phyloP scores from a whole-genome alignment of 1,140 invertebrate species.

The Bombus superbus region DNA sequence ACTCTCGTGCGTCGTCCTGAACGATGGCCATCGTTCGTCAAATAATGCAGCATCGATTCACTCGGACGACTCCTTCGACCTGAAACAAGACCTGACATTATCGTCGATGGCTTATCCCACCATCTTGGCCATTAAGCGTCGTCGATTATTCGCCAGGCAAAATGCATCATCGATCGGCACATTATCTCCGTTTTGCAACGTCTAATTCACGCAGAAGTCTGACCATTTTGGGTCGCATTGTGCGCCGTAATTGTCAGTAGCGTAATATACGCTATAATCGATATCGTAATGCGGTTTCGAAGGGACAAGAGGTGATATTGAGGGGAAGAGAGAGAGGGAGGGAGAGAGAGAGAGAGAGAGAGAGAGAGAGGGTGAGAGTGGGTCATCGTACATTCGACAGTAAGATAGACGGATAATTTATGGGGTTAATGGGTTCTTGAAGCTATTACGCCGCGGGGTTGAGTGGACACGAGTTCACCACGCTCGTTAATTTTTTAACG shows the following conservation, averaged over 20 bases:
- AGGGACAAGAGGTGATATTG: background rate
- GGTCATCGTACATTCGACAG: background rate
- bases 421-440: constrained; percentile 11
- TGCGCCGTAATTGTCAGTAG: constrained; percentile 35
- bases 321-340: background rate
- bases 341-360: background rate
- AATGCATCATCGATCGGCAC: constrained; percentile 18
- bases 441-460: background rate
- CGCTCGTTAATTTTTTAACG: constrained; percentile 8
- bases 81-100: background rate
- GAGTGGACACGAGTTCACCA: background rate
- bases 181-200: constrained; percentile 12
- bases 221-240: constrained; percentile 23
- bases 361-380: background rate
- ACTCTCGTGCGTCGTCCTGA: background rate
- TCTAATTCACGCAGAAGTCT: constrained; percentile 34
- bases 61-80: background rate
- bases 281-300: constrained; percentile 33
- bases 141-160: constrained; percentile 18
- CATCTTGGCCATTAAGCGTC: constrained; percentile 31
- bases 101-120: background rate
- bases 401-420: constrained; percentile 31
- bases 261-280: constrained; percentile 42
- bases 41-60: background rate
- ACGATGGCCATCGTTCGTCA: background rate